Evolutionary conservation across 2,797 vertebrate species (phyloP), one percentile per base, ranked within the genome.

Genomic region (Threskiornis aethiopicus): DNA sequence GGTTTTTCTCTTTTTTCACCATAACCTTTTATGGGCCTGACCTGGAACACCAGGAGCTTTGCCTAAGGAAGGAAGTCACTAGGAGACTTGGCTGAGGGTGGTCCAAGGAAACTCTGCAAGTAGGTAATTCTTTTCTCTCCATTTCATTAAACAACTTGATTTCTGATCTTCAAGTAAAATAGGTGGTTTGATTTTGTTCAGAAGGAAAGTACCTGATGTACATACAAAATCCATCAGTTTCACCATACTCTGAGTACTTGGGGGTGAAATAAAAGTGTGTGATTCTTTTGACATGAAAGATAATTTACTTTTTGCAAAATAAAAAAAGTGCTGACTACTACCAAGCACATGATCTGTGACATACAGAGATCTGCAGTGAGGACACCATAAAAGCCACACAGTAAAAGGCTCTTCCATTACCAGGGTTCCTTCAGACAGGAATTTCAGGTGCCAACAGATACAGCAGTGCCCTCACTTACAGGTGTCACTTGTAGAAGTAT

Each of bases 171-270:
- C 20, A 62, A 42, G 18, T 75, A 59, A 64, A 89, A 64, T 5
- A 35, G 6, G 13, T 4, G 5, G 35, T 22, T 87, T 55, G 10
- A 11, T 84, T 64, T 44, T 64, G 7, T 75, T 72, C 20, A 33
- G 73, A 86, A 86, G 20, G 41, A 51, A 46, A 78, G 21, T 21
- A 93, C 24, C 35, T 49, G n/a, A 49, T 16, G 3, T 42, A 47
- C 5, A 5, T 18, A 49, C 0, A 6, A 47, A 64, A 46, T 42
- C 11, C 5, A 66, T 24, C 3, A 1, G 24, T 67, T 82, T 71
- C 41, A 73, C 20, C 31, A 22, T 10, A 62, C 6, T 14, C 44
- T 25, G 28, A 58, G 4, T 21, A n/a, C 12, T 1, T 44, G 5
- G 6, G 41, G n/a, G 8, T 5, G 33, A 87, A 81, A 51, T 14